A percentile compares a stretch with the other conserved stretches of the same genome.
Conservation (phyloP, 2,797 vertebrate species). For the Florisuga fusca region DNA sequence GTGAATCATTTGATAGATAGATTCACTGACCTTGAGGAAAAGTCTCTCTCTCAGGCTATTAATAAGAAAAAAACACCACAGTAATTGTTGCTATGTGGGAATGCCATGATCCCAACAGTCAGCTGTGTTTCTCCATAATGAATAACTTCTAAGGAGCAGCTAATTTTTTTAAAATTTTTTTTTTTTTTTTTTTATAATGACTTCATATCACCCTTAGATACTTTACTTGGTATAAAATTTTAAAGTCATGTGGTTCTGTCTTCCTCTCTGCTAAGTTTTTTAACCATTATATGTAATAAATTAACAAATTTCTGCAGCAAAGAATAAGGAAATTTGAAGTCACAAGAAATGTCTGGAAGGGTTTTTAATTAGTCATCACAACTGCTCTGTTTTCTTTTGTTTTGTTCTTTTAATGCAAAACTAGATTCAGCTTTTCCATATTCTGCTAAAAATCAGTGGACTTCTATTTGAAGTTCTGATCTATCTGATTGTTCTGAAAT, state of each 20-base stretch:
- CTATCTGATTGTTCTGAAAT: not conserved
- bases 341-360: not conserved
- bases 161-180: too few species aligned
- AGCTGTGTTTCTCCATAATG: too few species aligned
- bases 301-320: not conserved
- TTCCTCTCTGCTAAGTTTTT: not conserved
- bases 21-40: too few species aligned
- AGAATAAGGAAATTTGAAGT: not conserved
- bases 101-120: too few species aligned
- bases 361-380: not conserved
- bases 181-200: not conserved
- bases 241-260: rapidly evolving
- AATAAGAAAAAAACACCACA: too few species aligned
- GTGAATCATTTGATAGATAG: too few species aligned
- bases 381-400: not conserved
- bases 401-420: not conserved
- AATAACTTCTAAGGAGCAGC: too few species aligned
- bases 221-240: not conserved
- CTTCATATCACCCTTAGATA: not conserved
- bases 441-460: not conserved
- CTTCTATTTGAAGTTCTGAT: too few species aligned
- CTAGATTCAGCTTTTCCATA: not conserved
- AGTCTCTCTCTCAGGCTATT: too few species aligned
- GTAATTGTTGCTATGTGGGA: too few species aligned
- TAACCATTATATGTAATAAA: not conserved